These are phyloP conservation scores for Anarhynchus alexandrinus DNA, from an alignment of 2,113 vertebrate species.

Conservation along the genomic window DNA sequence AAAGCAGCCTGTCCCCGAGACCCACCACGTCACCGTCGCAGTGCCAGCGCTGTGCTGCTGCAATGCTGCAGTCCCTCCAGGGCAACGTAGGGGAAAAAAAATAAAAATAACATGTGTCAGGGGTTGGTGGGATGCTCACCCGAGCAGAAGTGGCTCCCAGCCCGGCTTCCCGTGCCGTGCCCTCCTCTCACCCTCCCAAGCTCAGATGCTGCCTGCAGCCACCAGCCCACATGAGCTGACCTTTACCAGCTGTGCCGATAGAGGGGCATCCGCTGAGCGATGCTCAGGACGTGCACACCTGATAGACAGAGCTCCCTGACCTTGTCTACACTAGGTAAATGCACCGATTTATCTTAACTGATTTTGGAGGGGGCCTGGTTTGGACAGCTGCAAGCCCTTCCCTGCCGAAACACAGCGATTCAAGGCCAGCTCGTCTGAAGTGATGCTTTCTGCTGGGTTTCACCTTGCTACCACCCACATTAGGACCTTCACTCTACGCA, in stretches of 20 bases:
- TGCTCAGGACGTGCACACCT: background rate
- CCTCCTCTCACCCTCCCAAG: background rate
- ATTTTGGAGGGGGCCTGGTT: background rate
- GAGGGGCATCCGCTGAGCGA: too few species aligned
- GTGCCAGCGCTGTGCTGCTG: background rate
- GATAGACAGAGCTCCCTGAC: background rate
- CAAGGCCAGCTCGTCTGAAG: background rate
- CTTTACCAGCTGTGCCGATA: background rate
- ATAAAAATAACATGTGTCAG: background rate
- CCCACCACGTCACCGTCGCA: background rate
- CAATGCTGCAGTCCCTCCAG: background rate
- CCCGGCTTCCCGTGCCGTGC: background rate
- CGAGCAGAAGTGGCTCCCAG: background rate
- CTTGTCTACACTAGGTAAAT: background rate
- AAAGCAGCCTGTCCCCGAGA: background rate
- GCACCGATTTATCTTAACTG: background rate
- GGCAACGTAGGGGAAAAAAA: background rate
- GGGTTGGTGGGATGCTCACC: background rate
- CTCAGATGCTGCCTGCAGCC: background rate
- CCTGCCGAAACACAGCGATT: accelerated
- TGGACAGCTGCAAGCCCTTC: background rate
- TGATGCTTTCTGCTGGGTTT: background rate
- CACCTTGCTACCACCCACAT: background rate
- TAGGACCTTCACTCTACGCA: background rate
- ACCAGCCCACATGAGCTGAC: background rate